Evolutionary conservation across 1,140 invertebrate genomes (phyloP), one percentile per base, ranked within the genome.

Genomic region (Pemphigus obesinymphae): DNA sequence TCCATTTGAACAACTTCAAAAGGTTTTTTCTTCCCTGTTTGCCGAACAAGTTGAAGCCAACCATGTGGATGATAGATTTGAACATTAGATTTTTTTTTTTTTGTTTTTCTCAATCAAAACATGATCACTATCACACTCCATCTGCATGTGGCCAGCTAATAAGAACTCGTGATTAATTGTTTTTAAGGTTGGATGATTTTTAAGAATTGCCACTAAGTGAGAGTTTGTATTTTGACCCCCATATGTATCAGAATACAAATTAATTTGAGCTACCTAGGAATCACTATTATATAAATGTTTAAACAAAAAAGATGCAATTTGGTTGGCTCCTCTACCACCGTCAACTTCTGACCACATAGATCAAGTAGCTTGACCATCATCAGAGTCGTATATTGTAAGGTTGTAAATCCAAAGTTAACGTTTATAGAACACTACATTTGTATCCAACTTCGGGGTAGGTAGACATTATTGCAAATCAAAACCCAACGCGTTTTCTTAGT

Each of bases 171-270:
- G 84, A 66, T 85, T 84, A 81, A 86, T 82, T 15, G 48, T 83
- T 83, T 85, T 20, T 43, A 84, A 82, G 83, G n/a, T 37, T 20
- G 17, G 29, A 40, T 40, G 23, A 73, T 73, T 40, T 73, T 43
- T 23, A 7, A 73, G 8, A 85, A 84, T 82, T 82, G 83, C 85
- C n/a, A 83, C 82, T 17, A 86, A 55, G 34, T 86, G 83, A 11
- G 84, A 73, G 82, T 86, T 87, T 84, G 86, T 87, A 82, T 87
- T 86, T 66, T 86, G 85, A 8, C 83, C 84, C 48, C 75, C 83
- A 82, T 84, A 86, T 10, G 82, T 85, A 84, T 86, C 85, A 82
- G 43, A 85, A 82, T 15, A 85, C 8, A 73, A 43, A 11, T 7
- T 45, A 40, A 31, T 20, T 13, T 23, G 37, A 13, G 13, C 3